Evolutionary conservation across 2,797 vertebrate genomes (phyloP).

Genomic region (Heteromormyrus szaboi): DNA sequence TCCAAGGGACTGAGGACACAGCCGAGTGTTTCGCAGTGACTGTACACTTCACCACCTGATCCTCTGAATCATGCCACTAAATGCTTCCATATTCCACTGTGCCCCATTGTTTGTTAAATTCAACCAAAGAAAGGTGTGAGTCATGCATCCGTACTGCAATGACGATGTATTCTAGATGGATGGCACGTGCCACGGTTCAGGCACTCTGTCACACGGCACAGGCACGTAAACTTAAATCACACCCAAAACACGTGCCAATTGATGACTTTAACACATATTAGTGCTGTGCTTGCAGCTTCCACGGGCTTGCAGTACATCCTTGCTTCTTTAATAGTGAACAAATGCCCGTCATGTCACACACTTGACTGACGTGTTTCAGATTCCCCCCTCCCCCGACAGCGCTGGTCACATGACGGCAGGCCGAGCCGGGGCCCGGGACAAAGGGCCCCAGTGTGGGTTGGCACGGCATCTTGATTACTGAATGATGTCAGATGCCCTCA

Average conservation of each 20-base stretch:
- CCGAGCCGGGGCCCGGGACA: not conserved
- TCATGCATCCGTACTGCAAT: not conserved
- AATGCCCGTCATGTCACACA: not conserved
- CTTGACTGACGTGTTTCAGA: not conserved
- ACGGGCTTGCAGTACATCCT: not conserved
- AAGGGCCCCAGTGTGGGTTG: slow-evolving; percentile 19
- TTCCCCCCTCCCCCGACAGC: not conserved
- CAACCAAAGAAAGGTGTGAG: not conserved
- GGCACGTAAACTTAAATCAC: not conserved
- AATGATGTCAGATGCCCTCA: slow-evolving; percentile 16
- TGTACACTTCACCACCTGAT: not conserved
- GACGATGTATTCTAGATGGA: not conserved
- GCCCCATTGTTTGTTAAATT: not conserved
- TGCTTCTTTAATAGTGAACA: not conserved
- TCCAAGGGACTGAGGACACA: not conserved
- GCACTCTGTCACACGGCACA: not conserved
- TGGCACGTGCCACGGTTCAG: not conserved
- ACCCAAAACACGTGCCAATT: not conserved
- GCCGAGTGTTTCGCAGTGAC: not conserved
- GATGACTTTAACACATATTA: not conserved
- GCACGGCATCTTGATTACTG: slow-evolving; percentile 3
- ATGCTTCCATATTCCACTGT: not conserved
- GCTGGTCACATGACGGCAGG: not conserved
- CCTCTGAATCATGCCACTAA: not conserved
- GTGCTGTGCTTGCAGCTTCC: not conserved